Evolutionary conservation across 2,888 invertebrate genomes (phyloP).

Genomic region (Eledona agricola): DNA sequence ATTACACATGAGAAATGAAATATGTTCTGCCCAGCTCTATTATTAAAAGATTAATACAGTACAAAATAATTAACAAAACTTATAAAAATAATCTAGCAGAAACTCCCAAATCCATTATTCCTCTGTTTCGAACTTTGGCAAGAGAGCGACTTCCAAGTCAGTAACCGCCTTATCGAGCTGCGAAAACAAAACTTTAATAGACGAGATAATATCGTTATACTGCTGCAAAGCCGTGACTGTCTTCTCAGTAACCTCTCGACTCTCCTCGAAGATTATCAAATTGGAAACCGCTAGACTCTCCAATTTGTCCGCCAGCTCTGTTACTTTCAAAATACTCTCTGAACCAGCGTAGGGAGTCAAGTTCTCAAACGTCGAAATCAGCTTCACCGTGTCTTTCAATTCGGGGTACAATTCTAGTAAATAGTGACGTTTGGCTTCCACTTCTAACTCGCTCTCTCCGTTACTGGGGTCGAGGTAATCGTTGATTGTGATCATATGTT

Average conservation of each 20-base stretch:
- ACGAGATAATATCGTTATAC: slow-evolving; percentile 64
- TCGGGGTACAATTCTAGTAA: slow-evolving; percentile 62
- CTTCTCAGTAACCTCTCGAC: slow-evolving; percentile 57
- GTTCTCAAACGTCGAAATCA: slow-evolving; percentile 59
- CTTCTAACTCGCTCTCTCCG: slow-evolving; percentile 61
- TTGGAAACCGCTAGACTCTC: slow-evolving; percentile 60
- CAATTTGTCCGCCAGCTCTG: slow-evolving; percentile 61
- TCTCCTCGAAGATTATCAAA: slow-evolving; percentile 59
- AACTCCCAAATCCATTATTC: slow-evolving; percentile 38
- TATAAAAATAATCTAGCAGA: too few species aligned
- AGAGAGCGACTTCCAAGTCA: slow-evolving; percentile 60
- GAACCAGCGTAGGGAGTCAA: slow-evolving; percentile 61
- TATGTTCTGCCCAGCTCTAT: too few species aligned
- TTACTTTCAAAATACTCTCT: slow-evolving; percentile 59
- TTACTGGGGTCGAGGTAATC: slow-evolving; percentile 62
- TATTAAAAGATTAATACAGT: too few species aligned
- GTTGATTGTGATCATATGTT: slow-evolving; percentile 63
- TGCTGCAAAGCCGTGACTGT: slow-evolving; percentile 61
- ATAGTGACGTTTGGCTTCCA: slow-evolving; percentile 63
- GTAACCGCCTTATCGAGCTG: slow-evolving; percentile 62
- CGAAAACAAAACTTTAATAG: slow-evolving; percentile 63
- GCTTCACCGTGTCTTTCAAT: slow-evolving; percentile 58
- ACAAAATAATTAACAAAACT: too few species aligned
- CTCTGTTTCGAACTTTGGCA: slow-evolving; percentile 55
- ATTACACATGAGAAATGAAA: too few species aligned